phyloP scores from a whole-genome alignment of 1,140 invertebrate genomes.

The Brachionus rotundiformis region DNA sequence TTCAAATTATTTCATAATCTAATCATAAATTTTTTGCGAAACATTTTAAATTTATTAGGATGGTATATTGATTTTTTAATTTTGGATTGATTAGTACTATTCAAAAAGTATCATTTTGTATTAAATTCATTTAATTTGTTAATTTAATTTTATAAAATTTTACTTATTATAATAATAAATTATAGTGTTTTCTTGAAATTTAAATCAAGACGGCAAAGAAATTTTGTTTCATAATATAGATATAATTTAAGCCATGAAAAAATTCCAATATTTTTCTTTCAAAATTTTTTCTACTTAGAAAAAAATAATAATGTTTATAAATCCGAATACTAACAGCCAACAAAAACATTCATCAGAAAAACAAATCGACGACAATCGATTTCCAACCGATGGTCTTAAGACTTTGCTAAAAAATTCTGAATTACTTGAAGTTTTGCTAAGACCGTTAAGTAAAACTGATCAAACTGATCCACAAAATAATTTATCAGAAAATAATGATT shows the following conservation, averaged over 20 bases:
- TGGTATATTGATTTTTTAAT: too few relatives aligned
- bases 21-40: background rate
- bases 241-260: background rate
- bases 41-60: too few relatives aligned
- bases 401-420: constrained; percentile 36
- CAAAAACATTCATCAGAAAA: background rate
- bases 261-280: too few relatives aligned
- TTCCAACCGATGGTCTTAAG: constrained; percentile 47
- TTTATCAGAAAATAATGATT: background rate
- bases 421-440: constrained; percentile 37
- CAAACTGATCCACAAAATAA: background rate
- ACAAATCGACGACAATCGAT: background rate
- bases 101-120: background rate
- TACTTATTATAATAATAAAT: background rate
- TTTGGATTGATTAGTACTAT: too few relatives aligned
- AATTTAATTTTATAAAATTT: background rate
- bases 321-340: background rate
- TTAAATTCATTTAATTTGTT: background rate
- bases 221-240: background rate
- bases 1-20: background rate
- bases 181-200: background rate
- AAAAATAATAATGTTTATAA: background rate
- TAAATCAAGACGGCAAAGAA: background rate
- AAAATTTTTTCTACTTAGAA: background rate
- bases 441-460: background rate